Evolutionary conservation across 2,888 invertebrate genomes (phyloP).

Genomic region (Allolobophora icterica): DNA sequence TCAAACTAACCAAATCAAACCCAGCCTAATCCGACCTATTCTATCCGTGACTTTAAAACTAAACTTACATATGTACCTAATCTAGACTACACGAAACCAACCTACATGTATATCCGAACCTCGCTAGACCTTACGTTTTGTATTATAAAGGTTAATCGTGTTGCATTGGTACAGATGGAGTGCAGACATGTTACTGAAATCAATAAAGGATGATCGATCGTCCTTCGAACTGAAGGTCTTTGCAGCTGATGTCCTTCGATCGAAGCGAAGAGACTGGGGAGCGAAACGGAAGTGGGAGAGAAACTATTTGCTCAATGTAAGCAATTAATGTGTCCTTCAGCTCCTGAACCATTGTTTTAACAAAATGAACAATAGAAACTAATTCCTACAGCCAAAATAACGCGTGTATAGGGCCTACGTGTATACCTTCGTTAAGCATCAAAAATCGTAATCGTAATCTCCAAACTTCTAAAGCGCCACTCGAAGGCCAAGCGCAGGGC

Average conservation of each 20-base stretch:
- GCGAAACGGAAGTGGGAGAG: slow-evolving; percentile 81
- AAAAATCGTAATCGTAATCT: too few species aligned
- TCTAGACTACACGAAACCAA: too few species aligned
- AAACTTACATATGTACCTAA: too few species aligned
- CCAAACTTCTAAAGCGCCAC: too few species aligned
- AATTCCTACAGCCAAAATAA: too few species aligned
- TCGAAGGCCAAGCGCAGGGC: too few species aligned
- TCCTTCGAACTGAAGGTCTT: slow-evolving; percentile 73
- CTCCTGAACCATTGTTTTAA: neutral
- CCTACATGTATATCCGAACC: too few species aligned
- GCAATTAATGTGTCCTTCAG: neutral
- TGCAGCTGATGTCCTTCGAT: slow-evolving; percentile 78
- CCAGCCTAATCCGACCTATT: too few species aligned
- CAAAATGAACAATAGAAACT: too few species aligned
- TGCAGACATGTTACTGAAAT: slow-evolving; percentile 72
- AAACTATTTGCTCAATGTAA: slow-evolving; percentile 76
- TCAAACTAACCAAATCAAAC: neutral
- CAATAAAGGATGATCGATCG: slow-evolving; percentile 64
- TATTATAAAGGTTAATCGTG: too few species aligned
- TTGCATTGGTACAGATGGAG: slow-evolving; percentile 73
- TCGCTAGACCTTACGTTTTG: neutral
- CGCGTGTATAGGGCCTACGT: neutral
- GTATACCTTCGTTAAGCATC: too few species aligned
- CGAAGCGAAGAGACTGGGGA: slow-evolving; percentile 74
- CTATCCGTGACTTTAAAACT: too few species aligned